Percentiles rank a stretch among this genome's conserved stretches.
Evolutionary conservation across 2,888 invertebrate species (phyloP).

Genomic region (Spialia ferax): DNA sequence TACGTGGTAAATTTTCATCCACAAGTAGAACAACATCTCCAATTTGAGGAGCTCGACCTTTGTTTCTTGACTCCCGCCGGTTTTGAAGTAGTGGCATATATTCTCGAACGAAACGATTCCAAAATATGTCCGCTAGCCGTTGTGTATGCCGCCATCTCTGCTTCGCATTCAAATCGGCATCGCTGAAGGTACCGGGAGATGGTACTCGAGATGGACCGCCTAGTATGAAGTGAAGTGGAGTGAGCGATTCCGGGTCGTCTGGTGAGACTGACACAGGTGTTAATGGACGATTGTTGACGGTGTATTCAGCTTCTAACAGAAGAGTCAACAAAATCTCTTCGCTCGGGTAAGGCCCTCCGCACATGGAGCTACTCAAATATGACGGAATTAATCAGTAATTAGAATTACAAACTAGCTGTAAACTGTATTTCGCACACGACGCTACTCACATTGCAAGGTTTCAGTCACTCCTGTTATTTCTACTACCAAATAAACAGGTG

Average conservation of each 20-base stretch:
- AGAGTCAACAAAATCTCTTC: slow-evolving; percentile 9
- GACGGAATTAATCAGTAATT: no score
- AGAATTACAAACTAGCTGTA: no score
- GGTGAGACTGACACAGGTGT: not conserved
- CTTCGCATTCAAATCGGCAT: not conserved
- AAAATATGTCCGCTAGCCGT: slow-evolving; percentile 6
- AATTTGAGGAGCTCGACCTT: not conserved
- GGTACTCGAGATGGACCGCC: not conserved
- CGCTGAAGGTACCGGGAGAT: not conserved
- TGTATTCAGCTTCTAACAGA: slow-evolving; percentile 10
- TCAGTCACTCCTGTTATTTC: no score
- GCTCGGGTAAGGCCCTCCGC: no score
- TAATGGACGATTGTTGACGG: slow-evolving; percentile 2
- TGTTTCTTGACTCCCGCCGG: not conserved
- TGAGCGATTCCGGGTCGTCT: slow-evolving; percentile 4
- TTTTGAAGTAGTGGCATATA: slow-evolving; percentile 1
- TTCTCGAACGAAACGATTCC: slow-evolving; percentile 7
- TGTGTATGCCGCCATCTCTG: slow-evolving; percentile 7
- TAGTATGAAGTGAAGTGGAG: not conserved
- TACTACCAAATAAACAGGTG: no score
- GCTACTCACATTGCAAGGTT: no score
- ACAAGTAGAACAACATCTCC: slow-evolving; percentile 2
- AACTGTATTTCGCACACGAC: no score
- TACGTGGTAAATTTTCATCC: slow-evolving; percentile 1
- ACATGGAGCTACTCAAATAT: no score